These are phyloP conservation scores for Elegia similella DNA, from an alignment of 2,888 invertebrate species.

Conservation along the genomic window DNA sequence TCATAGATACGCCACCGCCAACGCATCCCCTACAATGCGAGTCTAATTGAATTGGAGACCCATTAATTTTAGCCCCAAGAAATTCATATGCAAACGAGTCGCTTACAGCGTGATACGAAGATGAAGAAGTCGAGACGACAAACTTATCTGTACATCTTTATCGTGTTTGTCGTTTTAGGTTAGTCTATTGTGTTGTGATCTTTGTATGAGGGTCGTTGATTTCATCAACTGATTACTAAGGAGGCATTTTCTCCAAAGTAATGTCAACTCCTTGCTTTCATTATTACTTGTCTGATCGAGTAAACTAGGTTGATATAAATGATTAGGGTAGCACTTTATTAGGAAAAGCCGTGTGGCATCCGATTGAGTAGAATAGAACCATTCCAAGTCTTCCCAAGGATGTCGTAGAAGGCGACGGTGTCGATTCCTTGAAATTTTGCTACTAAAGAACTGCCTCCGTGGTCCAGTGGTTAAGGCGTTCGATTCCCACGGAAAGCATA, in stretches of 20 bases:
- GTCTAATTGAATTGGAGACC: neutral
- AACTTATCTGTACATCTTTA: constrained; percentile 26
- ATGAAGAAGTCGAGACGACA: constrained; percentile 24
- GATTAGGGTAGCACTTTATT: too few species aligned
- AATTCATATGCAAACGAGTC: constrained; percentile 25
- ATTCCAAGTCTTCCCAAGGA: too few species aligned
- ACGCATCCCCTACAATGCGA: too few species aligned
- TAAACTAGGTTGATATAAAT: neutral
- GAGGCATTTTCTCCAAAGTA: neutral
- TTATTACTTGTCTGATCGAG: neutral
- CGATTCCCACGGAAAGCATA: too few species aligned
- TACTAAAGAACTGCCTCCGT: too few species aligned
- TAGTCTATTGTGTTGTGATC: constrained; percentile 5
- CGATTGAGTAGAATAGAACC: too few species aligned
- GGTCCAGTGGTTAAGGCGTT: too few species aligned
- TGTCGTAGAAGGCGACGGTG: too few species aligned
- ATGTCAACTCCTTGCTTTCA: neutral
- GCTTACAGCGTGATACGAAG: constrained; percentile 1
- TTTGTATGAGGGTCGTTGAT: neutral
- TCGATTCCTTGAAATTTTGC: too few species aligned
- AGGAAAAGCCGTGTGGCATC: too few species aligned
- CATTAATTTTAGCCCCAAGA: constrained; percentile 15
- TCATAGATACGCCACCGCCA: too few species aligned
- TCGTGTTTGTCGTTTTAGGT: neutral
- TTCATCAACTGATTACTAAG: neutral